Conservation (phyloP, 2,888 invertebrate genomes). For the Hybos culiciformis region DNA sequence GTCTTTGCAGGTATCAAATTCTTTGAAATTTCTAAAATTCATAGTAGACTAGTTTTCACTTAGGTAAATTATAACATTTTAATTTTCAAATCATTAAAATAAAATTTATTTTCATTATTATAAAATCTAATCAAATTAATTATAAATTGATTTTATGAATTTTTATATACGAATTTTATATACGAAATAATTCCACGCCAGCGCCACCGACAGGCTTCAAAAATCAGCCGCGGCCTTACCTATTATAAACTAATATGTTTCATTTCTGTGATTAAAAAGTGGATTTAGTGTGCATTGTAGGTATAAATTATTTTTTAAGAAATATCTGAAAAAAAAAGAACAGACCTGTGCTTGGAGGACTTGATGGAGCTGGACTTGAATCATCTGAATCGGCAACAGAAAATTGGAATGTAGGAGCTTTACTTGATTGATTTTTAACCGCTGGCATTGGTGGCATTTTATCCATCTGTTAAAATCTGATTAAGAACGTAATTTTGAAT, state of each 20-base stretch:
- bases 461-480: slow-evolving; percentile 1
- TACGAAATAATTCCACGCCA: no score
- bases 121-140: no score
- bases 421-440: slow-evolving; percentile 19
- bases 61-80: no score
- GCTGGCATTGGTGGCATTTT: slow-evolving; percentile 31
- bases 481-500: background rate
- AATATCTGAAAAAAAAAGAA: slow-evolving; percentile 5
- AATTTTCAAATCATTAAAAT: no score
- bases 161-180: no score
- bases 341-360: slow-evolving; percentile 36
- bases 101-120: no score
- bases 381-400: slow-evolving; percentile 26
- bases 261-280: background rate
- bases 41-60: no score
- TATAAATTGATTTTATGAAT: no score
- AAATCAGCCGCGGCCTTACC: background rate
- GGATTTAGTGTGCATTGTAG: background rate
- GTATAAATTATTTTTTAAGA: background rate
- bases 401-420: slow-evolving; percentile 20
- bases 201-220: no score
- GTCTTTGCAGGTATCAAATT: no score
- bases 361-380: slow-evolving; percentile 33
- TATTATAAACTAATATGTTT: background rate
- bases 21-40: no score